phyloP scores from a whole-genome alignment of 1,140 invertebrate genomes.

The Papilio helenus region DNA sequence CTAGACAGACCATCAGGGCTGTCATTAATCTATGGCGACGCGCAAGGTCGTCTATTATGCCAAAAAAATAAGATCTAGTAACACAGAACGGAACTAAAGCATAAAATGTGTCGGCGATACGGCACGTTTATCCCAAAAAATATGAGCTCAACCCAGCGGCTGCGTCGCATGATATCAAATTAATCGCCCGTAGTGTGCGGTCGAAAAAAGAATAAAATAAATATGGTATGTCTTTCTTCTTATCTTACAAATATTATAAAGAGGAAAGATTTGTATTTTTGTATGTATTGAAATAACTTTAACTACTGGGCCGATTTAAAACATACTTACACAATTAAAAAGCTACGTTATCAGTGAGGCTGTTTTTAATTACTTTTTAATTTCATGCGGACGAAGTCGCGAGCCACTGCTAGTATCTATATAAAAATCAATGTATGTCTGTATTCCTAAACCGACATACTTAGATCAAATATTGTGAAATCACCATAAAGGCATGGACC shows the following conservation, averaged over 20 bases:
- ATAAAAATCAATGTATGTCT: too few species aligned
- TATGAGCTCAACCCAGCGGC: slow-evolving; percentile 41
- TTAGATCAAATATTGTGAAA: too few species aligned
- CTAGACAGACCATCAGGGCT: neutral
- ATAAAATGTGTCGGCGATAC: slow-evolving; percentile 42
- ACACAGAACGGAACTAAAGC: slow-evolving; percentile 31
- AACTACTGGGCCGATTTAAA: too few species aligned
- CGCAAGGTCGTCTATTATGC: neutral
- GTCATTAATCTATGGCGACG: neutral
- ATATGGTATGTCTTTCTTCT: neutral
- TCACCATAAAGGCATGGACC: too few species aligned
- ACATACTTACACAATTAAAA: too few species aligned
- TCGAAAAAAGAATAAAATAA: neutral
- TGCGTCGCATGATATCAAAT: slow-evolving; percentile 25
- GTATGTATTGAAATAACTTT: too few species aligned
- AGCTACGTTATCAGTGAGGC: too few species aligned
- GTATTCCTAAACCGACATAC: too few species aligned
- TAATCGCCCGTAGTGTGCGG: neutral
- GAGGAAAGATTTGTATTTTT: too few species aligned
- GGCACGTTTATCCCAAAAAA: slow-evolving; percentile 45
- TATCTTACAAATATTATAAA: neutral
- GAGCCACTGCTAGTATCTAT: too few species aligned
- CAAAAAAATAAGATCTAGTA: slow-evolving; percentile 24
- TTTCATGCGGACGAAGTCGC: too few species aligned
- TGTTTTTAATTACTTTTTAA: too few species aligned